Base-by-base conservation (phyloP, 2,888 invertebrate species). In the Dynastes hyllus region DNA sequence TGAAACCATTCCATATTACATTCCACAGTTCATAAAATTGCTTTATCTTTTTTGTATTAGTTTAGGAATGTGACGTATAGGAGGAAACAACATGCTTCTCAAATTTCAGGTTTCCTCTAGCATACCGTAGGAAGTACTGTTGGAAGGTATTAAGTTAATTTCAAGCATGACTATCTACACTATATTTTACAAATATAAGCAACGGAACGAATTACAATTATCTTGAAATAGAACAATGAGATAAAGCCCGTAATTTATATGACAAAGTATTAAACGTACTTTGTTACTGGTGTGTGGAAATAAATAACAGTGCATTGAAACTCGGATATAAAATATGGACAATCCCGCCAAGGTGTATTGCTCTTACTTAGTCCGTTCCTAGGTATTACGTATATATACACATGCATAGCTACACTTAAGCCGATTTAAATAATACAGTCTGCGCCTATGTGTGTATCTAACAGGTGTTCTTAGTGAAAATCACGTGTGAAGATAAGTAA, bases 401-500 rank as follows among this genome's bases (percentile, higher is more conserved):
- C 22, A 51, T 51, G 51, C 27, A 69, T 51, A 51, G 51, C 22
- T 50, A 37, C 55, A 55, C 71, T 32, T 75, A 69, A 63, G 63
- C 63, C 63, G 63, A 63, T 63, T 63, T 63, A 63, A 63, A 63
- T 63, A 63, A 32, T 63, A 29, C 13, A 13, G 29, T 29, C 29
- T 29, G 27, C 32, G 1, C 63, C 32, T 63, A 51, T 69, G 51
- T 40, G 37, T 75, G 61, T 45, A 61, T 50, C 61, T 75, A 75
- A 75, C 73, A 75, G 73, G 73, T 75, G 73, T 75, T 75, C 71
- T 61, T 58, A 75, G 61, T 75, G 73, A 75, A 75, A 75, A 75
- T 75, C 73, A 75, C 73, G 61, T 75, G 50, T 61, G 61, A 63
- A 61, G 73, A 75, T 75, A 75, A 75, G 61, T 75, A 63, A 75